These are phyloP conservation scores for Gastracanthus pulcherrimus DNA, from an alignment of 2,888 invertebrate species.

Conservation along the genomic window DNA sequence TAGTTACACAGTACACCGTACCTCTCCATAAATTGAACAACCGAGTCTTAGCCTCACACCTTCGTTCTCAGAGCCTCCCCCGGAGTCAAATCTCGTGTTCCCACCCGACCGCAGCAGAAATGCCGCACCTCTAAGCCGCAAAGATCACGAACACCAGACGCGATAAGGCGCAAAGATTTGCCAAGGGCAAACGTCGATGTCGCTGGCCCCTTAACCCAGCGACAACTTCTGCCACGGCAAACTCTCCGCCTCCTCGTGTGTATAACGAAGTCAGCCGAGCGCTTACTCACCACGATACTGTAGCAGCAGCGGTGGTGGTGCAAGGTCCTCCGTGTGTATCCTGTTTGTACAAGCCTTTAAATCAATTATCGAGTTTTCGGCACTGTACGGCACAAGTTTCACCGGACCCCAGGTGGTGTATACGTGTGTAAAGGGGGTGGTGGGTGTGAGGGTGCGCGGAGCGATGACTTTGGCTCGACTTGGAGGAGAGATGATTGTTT, in stretches of 20 bases:
- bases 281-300: not conserved
- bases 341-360: slow-evolving; percentile 42
- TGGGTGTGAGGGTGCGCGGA: too few species aligned
- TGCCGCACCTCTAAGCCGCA: too few species aligned
- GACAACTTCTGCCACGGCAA: not conserved
- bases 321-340: not conserved
- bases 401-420: too few species aligned
- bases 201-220: slow-evolving; percentile 1
- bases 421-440: too few species aligned
- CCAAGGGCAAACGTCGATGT: not conserved
- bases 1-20: too few species aligned
- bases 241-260: not conserved
- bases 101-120: too few species aligned
- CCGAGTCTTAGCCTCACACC: too few species aligned
- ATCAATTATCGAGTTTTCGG: slow-evolving; percentile 42
- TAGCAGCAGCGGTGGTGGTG: not conserved
- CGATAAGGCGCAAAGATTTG: slow-evolving; percentile 16
- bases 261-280: not conserved
- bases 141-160: not conserved
- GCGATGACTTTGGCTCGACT: too few species aligned
- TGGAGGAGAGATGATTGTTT: too few species aligned
- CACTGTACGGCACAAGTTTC: slow-evolving; percentile 8
- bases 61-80: too few species aligned
- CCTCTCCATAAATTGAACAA: too few species aligned
- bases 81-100: too few species aligned